Conservation (phyloP, 2,888 invertebrate species). For the Lissocephala sabroskyi region DNA sequence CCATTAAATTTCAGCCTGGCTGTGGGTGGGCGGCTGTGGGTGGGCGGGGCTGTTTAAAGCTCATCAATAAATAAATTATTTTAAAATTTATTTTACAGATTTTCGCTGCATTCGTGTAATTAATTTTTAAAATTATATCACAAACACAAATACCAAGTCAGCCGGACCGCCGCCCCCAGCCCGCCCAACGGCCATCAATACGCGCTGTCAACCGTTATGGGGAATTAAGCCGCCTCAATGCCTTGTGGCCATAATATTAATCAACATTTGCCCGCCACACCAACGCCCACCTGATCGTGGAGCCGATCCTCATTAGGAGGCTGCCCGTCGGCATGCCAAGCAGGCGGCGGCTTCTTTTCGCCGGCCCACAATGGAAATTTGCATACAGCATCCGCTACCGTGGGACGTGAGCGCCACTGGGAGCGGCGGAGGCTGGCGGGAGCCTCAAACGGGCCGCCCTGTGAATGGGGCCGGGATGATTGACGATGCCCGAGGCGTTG, state of each 20-base stretch:
- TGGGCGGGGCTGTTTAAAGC: constrained; percentile 44
- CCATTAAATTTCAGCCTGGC: constrained; percentile 47
- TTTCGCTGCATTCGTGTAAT: constrained; percentile 67
- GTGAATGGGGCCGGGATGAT: not conserved
- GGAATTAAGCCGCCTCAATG: constrained; percentile 62
- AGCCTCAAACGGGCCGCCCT: too few species aligned
- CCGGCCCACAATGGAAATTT: constrained; percentile 45
- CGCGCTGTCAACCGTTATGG: constrained; percentile 50
- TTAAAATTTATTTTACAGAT: constrained; percentile 69
- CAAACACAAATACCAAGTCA: constrained; percentile 55
- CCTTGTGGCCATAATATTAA: constrained; percentile 61
- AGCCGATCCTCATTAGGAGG: too few species aligned
- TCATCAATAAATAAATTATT: constrained; percentile 69
- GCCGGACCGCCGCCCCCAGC: constrained; percentile 7
- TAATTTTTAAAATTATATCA: constrained; percentile 70
- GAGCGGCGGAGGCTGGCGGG: too few species aligned
- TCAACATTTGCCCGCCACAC: constrained; percentile 37
- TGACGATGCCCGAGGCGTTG: constrained; percentile 26
- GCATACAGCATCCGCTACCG: constrained; percentile 66
- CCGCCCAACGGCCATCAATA: constrained; percentile 33
- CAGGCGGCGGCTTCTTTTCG: constrained; percentile 33
- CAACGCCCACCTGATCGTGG: not conserved
- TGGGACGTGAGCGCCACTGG: constrained; percentile 52
- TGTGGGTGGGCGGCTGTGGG: constrained; percentile 13
- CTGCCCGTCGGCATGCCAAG: not conserved